These are phyloP conservation scores for Morus bassanus DNA, from an alignment of 2,797 vertebrate genomes.

Conservation along the genomic window DNA sequence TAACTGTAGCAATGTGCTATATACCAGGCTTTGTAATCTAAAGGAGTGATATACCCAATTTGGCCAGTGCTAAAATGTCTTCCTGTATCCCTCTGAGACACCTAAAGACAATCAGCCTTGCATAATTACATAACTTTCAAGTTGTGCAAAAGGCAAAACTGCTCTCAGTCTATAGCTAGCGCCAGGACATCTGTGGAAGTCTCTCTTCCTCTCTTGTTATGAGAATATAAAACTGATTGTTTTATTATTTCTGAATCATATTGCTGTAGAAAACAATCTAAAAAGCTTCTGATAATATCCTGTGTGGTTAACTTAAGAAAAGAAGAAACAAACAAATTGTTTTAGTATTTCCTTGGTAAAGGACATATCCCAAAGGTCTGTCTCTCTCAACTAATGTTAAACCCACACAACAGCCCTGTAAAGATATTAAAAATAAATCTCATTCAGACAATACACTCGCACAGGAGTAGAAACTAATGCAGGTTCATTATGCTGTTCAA, in stretches of 20 bases:
- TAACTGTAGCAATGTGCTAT: neutral
- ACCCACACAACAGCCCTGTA: neutral
- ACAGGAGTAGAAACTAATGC: neutral
- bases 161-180: constrained; percentile 9
- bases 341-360: constrained; percentile 35
- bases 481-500: neutral
- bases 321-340: constrained; percentile 34
- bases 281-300: constrained; percentile 32
- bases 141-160: constrained; percentile 26
- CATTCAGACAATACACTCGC: neutral
- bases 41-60: neutral
- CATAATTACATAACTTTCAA: constrained; percentile 42
- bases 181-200: constrained; percentile 30
- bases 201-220: constrained; percentile 26
- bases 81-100: constrained; percentile 23
- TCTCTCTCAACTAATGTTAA: constrained; percentile 35
- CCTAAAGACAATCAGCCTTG: constrained; percentile 49
- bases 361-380: constrained; percentile 5
- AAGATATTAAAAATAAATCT: constrained; percentile 7
- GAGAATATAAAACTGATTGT: constrained; percentile 38
- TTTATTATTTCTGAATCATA: constrained; percentile 58
- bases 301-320: constrained; percentile 37
- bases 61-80: constrained; percentile 19
- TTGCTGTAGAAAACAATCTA: constrained; percentile 54
- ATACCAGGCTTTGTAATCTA: neutral